These are phyloP conservation scores for Pseudorectes ferrugineus DNA, from an alignment of 2,113 vertebrate genomes.

Conservation along the genomic window DNA sequence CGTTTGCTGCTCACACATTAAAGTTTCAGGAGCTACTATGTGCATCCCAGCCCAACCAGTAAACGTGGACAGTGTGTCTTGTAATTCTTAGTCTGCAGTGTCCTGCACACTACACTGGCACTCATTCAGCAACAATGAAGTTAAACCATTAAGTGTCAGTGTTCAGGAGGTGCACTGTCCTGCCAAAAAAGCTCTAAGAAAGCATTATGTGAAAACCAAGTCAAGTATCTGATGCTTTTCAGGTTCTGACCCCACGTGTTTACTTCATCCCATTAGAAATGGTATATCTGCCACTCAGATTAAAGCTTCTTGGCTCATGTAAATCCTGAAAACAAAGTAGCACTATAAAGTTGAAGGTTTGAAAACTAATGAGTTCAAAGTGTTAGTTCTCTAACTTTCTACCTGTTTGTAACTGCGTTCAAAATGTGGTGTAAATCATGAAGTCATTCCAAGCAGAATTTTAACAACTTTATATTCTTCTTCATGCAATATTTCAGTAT, in stretches of 20 bases:
- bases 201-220: not conserved
- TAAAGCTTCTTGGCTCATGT: not conserved
- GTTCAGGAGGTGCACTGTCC: not conserved
- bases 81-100: not conserved
- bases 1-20: not conserved
- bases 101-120: not conserved
- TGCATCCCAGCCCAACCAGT: not conserved
- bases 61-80: not conserved
- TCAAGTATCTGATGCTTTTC: not conserved
- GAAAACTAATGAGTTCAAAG: not conserved
- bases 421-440: not conserved
- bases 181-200: not conserved
- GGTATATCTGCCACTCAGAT: not conserved
- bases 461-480: not conserved
- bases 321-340: not conserved
- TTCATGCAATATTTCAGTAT: not conserved
- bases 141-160: not conserved
- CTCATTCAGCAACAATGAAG: not conserved
- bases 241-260: not conserved
- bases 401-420: not conserved
- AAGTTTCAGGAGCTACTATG: not conserved
- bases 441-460: not conserved
- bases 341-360: not conserved
- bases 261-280: not conserved
- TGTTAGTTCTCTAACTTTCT: not conserved